Percentiles rank a stretch among this genome's conserved stretches.
phyloP scores from a whole-genome alignment of 2,888 invertebrate genomes.

The Crepidodera aurea region DNA sequence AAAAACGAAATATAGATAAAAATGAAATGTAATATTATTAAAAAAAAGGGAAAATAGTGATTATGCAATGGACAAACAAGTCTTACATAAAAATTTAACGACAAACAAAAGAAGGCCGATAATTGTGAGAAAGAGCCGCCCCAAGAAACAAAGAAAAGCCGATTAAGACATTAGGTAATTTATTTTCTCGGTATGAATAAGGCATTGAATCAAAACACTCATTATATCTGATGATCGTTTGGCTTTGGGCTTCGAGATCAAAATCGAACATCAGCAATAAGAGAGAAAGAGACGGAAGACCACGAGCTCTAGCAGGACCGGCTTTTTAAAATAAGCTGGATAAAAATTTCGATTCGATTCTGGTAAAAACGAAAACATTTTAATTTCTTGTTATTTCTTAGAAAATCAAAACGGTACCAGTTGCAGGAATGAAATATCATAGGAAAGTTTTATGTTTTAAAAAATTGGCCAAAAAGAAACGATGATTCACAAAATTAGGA shows the following conservation, averaged over 20 bases:
- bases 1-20: too few relatives aligned
- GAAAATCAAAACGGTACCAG: too few relatives aligned
- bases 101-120: slow-evolving; percentile 20
- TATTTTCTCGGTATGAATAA: slow-evolving; percentile 53
- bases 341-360: too few relatives aligned
- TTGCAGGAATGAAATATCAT: too few relatives aligned
- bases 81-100: slow-evolving; percentile 1
- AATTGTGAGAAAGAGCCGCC: slow-evolving; percentile 30
- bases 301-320: not conserved
- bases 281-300: slow-evolving; percentile 10
- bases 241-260: slow-evolving; percentile 45
- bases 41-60: too few relatives aligned
- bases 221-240: slow-evolving; percentile 53
- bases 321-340: not conserved
- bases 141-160: slow-evolving; percentile 38
- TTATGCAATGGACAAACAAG: not conserved
- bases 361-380: too few relatives aligned
- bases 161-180: slow-evolving; percentile 56
- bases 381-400: too few relatives aligned
- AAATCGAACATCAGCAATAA: slow-evolving; percentile 42
- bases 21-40: too few relatives aligned
- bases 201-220: slow-evolving; percentile 58
- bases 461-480: too few relatives aligned
- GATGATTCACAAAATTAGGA: too few relatives aligned
- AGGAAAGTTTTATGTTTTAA: too few relatives aligned